Percentiles rank a stretch among this genome's conserved stretches.
phyloP scores from a whole-genome alignment of 1,140 invertebrate genomes.

The Holotrichia oblita region DNA sequence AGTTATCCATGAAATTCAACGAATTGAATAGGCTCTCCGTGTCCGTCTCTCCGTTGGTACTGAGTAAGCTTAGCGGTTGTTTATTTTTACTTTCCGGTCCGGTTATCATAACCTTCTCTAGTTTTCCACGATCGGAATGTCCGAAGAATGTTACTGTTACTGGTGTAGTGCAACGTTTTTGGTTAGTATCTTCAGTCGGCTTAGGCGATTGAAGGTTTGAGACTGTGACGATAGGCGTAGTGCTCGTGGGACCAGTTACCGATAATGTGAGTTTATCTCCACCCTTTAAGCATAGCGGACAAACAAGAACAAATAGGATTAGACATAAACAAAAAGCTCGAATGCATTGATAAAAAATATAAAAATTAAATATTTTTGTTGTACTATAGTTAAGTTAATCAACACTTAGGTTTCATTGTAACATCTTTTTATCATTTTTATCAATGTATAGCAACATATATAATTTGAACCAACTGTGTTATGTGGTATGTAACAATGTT shows the following conservation, averaged over 20 bases:
- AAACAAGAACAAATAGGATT: conserved; percentile 35
- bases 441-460: too few species aligned
- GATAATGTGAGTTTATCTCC: conserved; percentile 79
- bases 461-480: too few species aligned
- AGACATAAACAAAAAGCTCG: neutral
- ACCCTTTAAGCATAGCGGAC: conserved; percentile 62
- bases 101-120: conserved; percentile 59
- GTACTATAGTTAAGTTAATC: too few species aligned
- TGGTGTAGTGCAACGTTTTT: conserved; percentile 60
- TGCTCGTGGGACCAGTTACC: conserved; percentile 61
- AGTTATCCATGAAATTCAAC: conserved; percentile 46
- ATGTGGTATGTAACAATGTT: too few species aligned
- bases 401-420: neutral
- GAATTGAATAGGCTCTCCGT: conserved; percentile 39
- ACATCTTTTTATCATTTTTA: too few species aligned
- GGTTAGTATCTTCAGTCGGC: conserved; percentile 45
- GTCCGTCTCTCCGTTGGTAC: conserved; percentile 32
- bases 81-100: conserved; percentile 52
- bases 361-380: too few species aligned
- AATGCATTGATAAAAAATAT: neutral
- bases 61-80: conserved; percentile 51
- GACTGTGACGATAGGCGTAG: conserved; percentile 47
- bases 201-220: conserved; percentile 44
- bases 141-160: conserved; percentile 69
- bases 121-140: conserved; percentile 63